Conservation (phyloP, 2,888 invertebrate species). For the Pherbina coryleti region DNA sequence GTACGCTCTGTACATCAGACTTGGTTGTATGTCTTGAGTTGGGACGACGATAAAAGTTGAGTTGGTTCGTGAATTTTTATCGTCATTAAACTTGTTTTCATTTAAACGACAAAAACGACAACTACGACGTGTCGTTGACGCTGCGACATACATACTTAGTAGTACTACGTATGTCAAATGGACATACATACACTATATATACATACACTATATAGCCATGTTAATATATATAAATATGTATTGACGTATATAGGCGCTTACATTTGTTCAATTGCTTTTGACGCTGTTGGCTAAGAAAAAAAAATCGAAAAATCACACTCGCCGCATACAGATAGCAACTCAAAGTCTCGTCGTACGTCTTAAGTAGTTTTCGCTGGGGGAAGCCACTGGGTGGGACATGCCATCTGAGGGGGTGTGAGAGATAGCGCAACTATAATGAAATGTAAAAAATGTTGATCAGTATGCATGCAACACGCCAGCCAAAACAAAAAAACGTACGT, state of each 20-base stretch:
- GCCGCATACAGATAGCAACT: background rate
- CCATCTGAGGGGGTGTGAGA: background rate
- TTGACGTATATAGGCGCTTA: background rate
- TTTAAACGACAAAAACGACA: conserved; percentile 38
- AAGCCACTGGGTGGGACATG: background rate
- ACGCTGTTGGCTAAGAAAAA: background rate
- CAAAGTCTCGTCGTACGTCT: background rate
- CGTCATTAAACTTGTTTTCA: conserved; percentile 47
- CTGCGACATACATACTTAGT: conserved; percentile 36
- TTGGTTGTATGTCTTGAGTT: conserved; percentile 8
- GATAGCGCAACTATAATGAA: background rate
- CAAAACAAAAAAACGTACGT: conserved; percentile 36
- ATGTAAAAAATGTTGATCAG: conserved; percentile 34
- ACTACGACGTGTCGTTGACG: conserved; percentile 30
- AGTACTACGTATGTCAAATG: conserved; percentile 28
- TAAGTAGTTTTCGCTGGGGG: background rate
- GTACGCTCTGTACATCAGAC: conserved; percentile 20
- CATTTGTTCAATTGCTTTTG: background rate
- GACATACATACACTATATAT: conserved; percentile 29
- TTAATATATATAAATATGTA: conserved; percentile 3
- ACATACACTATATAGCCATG: conserved; percentile 11
- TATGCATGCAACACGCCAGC: conserved; percentile 40
- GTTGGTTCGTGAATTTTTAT: conserved; percentile 36
- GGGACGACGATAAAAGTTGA: conserved; percentile 20
- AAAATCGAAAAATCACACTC: background rate